These are phyloP conservation scores for Neuroterus valhalla DNA, from an alignment of 1,140 invertebrate genomes.

Conservation along the genomic window DNA sequence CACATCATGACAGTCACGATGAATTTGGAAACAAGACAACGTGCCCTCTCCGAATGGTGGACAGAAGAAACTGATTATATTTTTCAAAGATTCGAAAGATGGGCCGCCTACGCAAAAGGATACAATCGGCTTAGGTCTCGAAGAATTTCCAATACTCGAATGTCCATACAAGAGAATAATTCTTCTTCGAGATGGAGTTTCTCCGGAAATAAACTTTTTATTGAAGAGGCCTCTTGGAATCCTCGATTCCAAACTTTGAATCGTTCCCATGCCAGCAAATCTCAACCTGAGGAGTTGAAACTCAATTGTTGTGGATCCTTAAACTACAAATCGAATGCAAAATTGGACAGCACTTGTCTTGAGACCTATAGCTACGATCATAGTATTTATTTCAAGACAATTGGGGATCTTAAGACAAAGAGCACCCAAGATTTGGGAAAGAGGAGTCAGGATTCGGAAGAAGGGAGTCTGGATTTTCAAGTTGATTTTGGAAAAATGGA, in stretches of 20 bases:
- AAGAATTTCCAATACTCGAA: conserved; percentile 55
- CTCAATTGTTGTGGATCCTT: conserved; percentile 66
- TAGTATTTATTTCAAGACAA: conserved; percentile 72
- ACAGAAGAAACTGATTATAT: conserved; percentile 68
- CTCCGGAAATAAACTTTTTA: conserved; percentile 51
- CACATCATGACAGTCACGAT: neutral
- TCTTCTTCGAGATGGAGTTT: conserved; percentile 50
- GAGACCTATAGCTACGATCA: conserved; percentile 70
- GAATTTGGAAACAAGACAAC: conserved; percentile 43
- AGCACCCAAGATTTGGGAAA: neutral
- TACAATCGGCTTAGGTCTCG: conserved; percentile 67
- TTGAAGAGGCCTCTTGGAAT: conserved; percentile 48
- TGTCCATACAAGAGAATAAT: conserved; percentile 59
- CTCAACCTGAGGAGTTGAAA: conserved; percentile 55
- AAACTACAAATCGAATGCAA: conserved; percentile 67
- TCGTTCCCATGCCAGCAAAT: conserved; percentile 43
- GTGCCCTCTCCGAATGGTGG: conserved; percentile 67
- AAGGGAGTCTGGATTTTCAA: neutral
- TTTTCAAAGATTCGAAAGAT: conserved; percentile 68
- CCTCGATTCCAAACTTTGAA: conserved; percentile 48
- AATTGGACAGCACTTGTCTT: conserved; percentile 66
- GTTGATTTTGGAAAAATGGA: conserved; percentile 11
- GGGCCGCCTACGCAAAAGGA: conserved; percentile 64
- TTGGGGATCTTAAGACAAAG: conserved; percentile 58
- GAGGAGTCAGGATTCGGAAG: neutral